Percentiles rank a stretch among this genome's conserved stretches.
Evolutionary conservation across 2,113 vertebrate species (phyloP).

Genomic region (Xyliphius kryptos): DNA sequence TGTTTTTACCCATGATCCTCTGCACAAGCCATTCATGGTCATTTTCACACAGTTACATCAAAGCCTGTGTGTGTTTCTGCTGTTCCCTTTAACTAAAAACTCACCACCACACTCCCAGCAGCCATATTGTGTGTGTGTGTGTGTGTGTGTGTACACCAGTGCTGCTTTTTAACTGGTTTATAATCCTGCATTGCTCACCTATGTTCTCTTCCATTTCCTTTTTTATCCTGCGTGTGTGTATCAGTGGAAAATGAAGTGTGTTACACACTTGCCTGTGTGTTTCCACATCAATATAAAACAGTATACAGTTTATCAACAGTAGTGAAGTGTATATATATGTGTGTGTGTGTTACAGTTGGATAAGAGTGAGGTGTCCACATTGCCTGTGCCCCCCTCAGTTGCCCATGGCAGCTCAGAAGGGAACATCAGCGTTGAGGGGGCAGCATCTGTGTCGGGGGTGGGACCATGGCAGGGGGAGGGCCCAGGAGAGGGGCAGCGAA

Average conservation of each 20-base stretch:
- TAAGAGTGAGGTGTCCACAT: slow-evolving; percentile 80
- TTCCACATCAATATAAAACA: too few relatives aligned
- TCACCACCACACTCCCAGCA: too few relatives aligned
- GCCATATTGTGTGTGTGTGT: background rate
- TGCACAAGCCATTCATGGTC: too few relatives aligned
- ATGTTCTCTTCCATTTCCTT: too few relatives aligned
- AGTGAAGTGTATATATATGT: background rate
- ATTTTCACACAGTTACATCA: too few relatives aligned
- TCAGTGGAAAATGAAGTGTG: background rate
- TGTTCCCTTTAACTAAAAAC: too few relatives aligned
- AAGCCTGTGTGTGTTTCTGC: background rate
- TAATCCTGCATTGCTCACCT: too few relatives aligned
- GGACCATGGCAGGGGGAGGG: slow-evolving; percentile 44
- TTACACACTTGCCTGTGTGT: background rate
- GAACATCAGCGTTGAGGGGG: slow-evolving; percentile 77
- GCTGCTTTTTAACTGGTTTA: too few relatives aligned
- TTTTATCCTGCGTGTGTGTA: slow-evolving; percentile 1
- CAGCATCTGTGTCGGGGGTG: background rate
- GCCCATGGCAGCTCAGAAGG: slow-evolving; percentile 82
- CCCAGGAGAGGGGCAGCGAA: slow-evolving; percentile 79
- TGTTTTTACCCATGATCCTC: slow-evolving; percentile 41
- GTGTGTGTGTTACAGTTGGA: slow-evolving; percentile 67
- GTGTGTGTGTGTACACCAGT: too few relatives aligned
- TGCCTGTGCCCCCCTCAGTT: slow-evolving; percentile 67
- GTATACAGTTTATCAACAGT: background rate